A percentile compares a stretch with the other conserved stretches of the same genome.
phyloP scores from a whole-genome alignment of 2,113 vertebrate genomes.

The Rostratula benghalensis region DNA sequence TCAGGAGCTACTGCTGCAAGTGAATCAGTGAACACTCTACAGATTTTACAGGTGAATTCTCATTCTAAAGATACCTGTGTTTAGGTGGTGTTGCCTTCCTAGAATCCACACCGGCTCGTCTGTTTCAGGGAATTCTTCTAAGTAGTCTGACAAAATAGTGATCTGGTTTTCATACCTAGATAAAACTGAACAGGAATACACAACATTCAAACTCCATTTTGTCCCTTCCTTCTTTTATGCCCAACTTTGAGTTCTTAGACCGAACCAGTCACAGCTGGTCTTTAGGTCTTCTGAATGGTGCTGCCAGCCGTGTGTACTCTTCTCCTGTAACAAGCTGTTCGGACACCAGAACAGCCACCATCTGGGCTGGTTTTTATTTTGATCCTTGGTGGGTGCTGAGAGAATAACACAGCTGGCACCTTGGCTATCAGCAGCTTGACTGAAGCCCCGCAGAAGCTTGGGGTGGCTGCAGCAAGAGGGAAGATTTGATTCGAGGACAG shows the following conservation, averaged over 20 bases:
- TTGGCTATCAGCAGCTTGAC: neutral
- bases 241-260: neutral
- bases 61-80: slow-evolving; percentile 70
- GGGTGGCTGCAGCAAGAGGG: neutral
- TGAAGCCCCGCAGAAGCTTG: neutral
- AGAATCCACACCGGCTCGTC: slow-evolving; percentile 84
- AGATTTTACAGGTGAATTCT: neutral
- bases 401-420: neutral
- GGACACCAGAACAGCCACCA: neutral
- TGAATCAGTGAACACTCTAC: neutral
- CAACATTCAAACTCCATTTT: neutral
- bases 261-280: neutral
- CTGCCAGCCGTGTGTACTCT: neutral
- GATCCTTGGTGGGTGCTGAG: neutral
- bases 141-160: slow-evolving; percentile 75
- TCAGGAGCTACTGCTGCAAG: neutral
- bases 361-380: neutral
- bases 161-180: slow-evolving; percentile 78
- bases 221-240: neutral
- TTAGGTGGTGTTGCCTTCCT: slow-evolving; percentile 80
- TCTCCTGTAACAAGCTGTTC: neutral
- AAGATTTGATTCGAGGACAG: neutral
- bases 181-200: slow-evolving; percentile 69
- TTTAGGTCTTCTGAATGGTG: neutral
- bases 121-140: slow-evolving; percentile 83